Conservation (phyloP, 2,113 vertebrate genomes). For the Ochotona curzoniae region DNA sequence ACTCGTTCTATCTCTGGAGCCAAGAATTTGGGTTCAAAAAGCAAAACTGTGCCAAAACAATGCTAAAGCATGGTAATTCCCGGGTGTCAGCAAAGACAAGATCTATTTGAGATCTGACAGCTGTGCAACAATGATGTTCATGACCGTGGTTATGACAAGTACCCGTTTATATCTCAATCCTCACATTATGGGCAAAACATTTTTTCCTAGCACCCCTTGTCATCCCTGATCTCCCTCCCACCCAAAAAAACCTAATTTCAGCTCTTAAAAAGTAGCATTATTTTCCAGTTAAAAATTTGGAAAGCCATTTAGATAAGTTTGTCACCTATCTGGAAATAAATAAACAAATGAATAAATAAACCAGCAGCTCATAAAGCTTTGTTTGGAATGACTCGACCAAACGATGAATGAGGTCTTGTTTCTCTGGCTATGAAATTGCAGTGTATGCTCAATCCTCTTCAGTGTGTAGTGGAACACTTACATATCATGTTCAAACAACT, state of each 20-base stretch:
- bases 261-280: not conserved
- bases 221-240: not conserved
- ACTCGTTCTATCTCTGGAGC: not conserved
- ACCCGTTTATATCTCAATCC: not conserved
- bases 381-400: slow-evolving; percentile 8
- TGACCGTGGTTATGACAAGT: not conserved
- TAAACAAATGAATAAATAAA: not conserved
- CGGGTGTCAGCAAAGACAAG: not conserved
- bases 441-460: not conserved
- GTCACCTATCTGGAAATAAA: not conserved
- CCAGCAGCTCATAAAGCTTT: not conserved
- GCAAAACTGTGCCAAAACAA: not conserved
- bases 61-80: not conserved
- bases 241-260: not conserved
- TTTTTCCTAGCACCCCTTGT: not conserved
- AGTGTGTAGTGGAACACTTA: slow-evolving; percentile 11
- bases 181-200: not conserved
- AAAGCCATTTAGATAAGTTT: not conserved
- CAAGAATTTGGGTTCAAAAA: not conserved
- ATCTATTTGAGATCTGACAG: not conserved
- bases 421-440: not conserved
- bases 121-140: not conserved
- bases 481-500: not conserved
- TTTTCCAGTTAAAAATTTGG: not conserved
- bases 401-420: not conserved